Evolutionary conservation across 2,113 vertebrate genomes (phyloP).

Genomic region (Periophthalmus modestus): DNA sequence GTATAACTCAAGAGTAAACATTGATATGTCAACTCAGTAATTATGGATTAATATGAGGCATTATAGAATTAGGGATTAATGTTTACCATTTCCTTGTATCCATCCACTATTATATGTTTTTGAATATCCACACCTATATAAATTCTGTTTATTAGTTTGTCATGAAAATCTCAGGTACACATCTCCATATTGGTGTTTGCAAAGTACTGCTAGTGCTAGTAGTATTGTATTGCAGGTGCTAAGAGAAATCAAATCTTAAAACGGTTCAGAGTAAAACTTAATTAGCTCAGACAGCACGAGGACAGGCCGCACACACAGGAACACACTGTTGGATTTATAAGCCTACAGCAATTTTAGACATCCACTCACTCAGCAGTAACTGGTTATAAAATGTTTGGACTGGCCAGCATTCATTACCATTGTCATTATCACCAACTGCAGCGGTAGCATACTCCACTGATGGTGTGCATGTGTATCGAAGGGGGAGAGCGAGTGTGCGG

Average conservation of each 20-base stretch:
- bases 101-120: background rate
- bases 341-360: conserved; percentile 43
- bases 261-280: conserved; percentile 29
- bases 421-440: conserved; percentile 64
- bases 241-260: conserved; percentile 17
- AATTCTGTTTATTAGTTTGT: background rate
- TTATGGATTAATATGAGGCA: too few species aligned
- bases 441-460: conserved; percentile 56
- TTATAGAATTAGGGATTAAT: too few species aligned
- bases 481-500: conserved; percentile 26
- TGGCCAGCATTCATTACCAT: conserved; percentile 75
- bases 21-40: too few species aligned
- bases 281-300: conserved; percentile 34
- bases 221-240: conserved; percentile 12
- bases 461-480: conserved; percentile 13
- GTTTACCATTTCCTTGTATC: too few species aligned
- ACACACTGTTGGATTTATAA: conserved; percentile 18
- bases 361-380: conserved; percentile 56
- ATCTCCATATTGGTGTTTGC: background rate
- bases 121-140: background rate
- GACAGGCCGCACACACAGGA: conserved; percentile 1
- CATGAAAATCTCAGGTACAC: background rate
- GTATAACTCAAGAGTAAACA: too few species aligned
- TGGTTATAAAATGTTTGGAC: conserved; percentile 59
- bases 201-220: background rate